A percentile compares a stretch with the other conserved stretches of the same genome.
phyloP scores from a whole-genome alignment of 2,113 vertebrate genomes.

The Proterorhinus semilunaris region DNA sequence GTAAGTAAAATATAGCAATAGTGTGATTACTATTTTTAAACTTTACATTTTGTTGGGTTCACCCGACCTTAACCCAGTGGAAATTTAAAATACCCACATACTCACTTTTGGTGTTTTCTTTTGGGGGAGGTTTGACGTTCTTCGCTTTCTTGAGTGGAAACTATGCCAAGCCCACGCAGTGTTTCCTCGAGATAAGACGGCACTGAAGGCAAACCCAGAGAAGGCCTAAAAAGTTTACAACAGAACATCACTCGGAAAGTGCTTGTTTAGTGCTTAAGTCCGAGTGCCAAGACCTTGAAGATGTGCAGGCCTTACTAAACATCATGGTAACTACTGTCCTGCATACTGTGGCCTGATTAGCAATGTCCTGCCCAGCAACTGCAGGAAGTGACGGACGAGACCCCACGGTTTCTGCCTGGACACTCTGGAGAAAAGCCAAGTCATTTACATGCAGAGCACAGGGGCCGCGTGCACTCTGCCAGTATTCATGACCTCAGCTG shows the following conservation, averaged over 20 bases:
- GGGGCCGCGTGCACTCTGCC: conserved; percentile 26
- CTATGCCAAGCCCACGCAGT: conserved; percentile 51
- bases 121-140: conserved; percentile 31
- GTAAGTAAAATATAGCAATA: not conserved
- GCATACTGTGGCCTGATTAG: conserved; percentile 38
- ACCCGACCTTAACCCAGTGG: not conserved
- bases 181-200: conserved; percentile 41
- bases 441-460: conserved; percentile 52
- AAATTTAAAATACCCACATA: not conserved
- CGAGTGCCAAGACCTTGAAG: conserved; percentile 4
- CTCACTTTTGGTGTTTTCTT: conserved; percentile 1
- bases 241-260: conserved; percentile 14
- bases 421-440: conserved; percentile 48
- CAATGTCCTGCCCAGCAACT: conserved; percentile 30
- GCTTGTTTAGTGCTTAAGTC: conserved; percentile 18
- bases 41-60: not conserved
- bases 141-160: conserved; percentile 51
- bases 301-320: conserved; percentile 17
- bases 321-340: conserved; percentile 23
- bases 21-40: not conserved
- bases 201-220: not conserved
- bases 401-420: conserved; percentile 25
- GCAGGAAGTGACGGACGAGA: conserved; percentile 29
- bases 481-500: conserved; percentile 67
- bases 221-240: conserved; percentile 3